Percentiles rank a stretch among this genome's conserved stretches.
These are phyloP conservation scores for Sandelia bainsii DNA, from an alignment of 2,797 vertebrate genomes.

Conservation along the genomic window DNA sequence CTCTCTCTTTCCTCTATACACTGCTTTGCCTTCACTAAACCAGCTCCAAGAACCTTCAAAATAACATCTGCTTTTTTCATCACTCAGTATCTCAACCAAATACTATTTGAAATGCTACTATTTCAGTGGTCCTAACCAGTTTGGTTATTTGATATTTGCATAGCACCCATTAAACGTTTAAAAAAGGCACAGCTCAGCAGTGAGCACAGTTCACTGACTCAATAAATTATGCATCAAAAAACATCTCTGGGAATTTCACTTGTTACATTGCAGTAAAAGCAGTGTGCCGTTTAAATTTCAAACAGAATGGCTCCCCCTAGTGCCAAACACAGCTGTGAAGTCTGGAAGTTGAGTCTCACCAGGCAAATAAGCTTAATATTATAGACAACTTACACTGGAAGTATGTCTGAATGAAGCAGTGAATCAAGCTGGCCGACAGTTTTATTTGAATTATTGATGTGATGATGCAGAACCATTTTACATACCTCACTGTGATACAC, in stretches of 20 bases:
- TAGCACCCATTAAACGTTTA: constrained; percentile 57
- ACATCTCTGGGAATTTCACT: constrained; percentile 57
- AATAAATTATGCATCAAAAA: constrained; percentile 77
- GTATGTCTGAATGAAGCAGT: neutral
- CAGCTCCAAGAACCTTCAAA: constrained; percentile 16
- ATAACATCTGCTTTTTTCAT: constrained; percentile 29
- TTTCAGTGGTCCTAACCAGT: neutral
- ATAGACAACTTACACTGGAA: neutral
- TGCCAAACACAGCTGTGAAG: constrained; percentile 41
- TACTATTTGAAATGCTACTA: constrained; percentile 1
- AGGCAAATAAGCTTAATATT: neutral
- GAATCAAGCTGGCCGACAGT: neutral
- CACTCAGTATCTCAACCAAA: constrained; percentile 3
- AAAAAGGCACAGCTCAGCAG: constrained; percentile 45
- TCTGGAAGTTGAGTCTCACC: neutral
- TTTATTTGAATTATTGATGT: neutral
- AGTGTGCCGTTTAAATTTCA: constrained; percentile 65
- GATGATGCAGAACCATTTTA: neutral
- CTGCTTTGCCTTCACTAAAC: constrained; percentile 2
- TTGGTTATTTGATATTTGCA: constrained; percentile 44
- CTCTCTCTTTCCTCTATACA: constrained; percentile 23
- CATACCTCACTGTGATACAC: neutral
- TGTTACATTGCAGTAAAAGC: constrained; percentile 42
- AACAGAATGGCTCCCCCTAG: constrained; percentile 84
- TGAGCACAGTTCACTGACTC: constrained; percentile 57